These are phyloP conservation scores for Halcyon leucocephala DNA, from an alignment of 2,797 vertebrate species.

Conservation along the genomic window DNA sequence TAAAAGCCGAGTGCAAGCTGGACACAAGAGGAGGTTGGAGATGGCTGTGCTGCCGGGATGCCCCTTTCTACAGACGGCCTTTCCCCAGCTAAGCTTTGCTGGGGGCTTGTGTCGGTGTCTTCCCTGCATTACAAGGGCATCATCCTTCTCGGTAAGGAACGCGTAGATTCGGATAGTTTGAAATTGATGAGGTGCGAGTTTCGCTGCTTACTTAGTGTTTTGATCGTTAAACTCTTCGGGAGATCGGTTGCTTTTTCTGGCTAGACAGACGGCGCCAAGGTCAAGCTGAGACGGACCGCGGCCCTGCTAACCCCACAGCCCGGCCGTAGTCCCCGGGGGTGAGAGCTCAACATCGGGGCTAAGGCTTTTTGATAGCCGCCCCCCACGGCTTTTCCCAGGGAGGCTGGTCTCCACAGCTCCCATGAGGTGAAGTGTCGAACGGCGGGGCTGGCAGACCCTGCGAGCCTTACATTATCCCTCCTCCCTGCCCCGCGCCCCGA, in stretches of 20 bases:
- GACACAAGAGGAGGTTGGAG: background rate
- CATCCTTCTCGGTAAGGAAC: background rate
- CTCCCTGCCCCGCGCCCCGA: too few species aligned
- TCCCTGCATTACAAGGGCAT: background rate
- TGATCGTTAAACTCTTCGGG: background rate
- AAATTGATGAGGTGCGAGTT: constrained; percentile 28
- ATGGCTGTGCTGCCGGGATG: background rate
- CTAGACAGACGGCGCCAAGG: constrained; percentile 49
- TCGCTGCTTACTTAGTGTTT: background rate
- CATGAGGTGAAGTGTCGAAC: too few species aligned
- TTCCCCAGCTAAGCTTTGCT: background rate
- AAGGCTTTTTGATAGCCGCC: background rate
- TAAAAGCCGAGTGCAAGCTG: background rate
- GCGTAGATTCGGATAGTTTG: background rate
- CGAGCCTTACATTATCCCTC: background rate
- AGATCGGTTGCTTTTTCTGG: background rate
- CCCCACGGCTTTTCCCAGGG: background rate
- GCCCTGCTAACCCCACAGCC: background rate
- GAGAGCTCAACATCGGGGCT: background rate
- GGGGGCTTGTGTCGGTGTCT: background rate
- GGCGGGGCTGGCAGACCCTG: background rate
- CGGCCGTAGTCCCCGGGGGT: background rate
- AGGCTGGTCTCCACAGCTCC: background rate
- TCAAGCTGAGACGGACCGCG: constrained; percentile 11
- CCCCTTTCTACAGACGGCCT: background rate